Evolutionary conservation across 1,140 invertebrate species (phyloP), one percentile per base, ranked within the genome.

Genomic region (Drosophila tropicalis): DNA sequence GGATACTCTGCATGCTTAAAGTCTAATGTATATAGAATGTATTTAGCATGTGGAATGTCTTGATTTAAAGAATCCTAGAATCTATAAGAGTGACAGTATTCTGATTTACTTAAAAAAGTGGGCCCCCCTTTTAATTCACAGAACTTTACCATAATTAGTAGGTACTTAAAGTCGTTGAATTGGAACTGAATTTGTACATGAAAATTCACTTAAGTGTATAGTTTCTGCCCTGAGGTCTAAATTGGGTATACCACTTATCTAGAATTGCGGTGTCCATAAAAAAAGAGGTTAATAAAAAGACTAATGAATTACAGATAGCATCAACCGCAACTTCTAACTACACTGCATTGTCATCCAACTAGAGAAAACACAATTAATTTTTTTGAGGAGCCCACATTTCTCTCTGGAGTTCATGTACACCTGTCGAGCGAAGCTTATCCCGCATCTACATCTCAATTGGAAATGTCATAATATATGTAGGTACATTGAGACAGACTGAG

Each of bases 361-460:
- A 55, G 77, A 51, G 55, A 64, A 29, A 6, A 57, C 62, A 68
- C 84, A 83, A 83, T 69, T 76, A 66, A 25, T 25, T 32, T 76
- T 75, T 44, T 57, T 13, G 54, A 40, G 32, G 10, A 44, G 17
- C 25, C 29, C 57, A 4, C 10, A 22, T 51, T 51, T 51, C 17
- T 22, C 44, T 22, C 12, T 51, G 9, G 19, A 22, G 44, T 51
- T 22, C 44, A 51, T 51, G 19, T 29, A 25, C 58, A 62, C 57
- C 47, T 62, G 62, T 58, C 7, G 67, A 85, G 70, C 79, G 72
- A 70, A 29, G 12, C 25, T 47, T 62, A 62, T 62, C 61, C 25
- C 12, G 44, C 66, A 73, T 76, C 81, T 55, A 70, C 70, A 76
- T 56, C 81, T 85, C 81, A 85, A 84, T 85, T 71, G 55, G 71